phyloP scores from a whole-genome alignment of 2,888 invertebrate species.

The Chaitophorus viminalis region DNA sequence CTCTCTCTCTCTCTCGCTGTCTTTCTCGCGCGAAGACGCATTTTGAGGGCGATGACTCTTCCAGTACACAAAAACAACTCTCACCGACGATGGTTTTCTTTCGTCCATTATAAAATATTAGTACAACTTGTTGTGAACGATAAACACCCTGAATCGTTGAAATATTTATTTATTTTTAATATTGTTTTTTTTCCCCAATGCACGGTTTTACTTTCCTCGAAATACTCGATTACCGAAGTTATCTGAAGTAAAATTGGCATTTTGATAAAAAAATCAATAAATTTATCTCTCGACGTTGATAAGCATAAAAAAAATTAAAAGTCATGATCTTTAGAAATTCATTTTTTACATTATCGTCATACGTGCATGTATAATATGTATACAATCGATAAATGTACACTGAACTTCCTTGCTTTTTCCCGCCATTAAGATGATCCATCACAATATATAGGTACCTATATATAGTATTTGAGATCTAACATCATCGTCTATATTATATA shows the following conservation, averaged over 20 bases:
- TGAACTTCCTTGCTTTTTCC: slow-evolving; percentile 16
- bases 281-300: neutral
- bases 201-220: neutral
- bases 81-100: slow-evolving; percentile 54
- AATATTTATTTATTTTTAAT: neutral
- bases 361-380: neutral
- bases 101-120: slow-evolving; percentile 47
- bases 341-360: slow-evolving; percentile 24
- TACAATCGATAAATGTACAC: neutral
- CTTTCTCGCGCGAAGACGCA: slow-evolving; percentile 30
- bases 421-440: neutral
- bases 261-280: neutral
- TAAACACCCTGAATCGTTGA: slow-evolving; percentile 3
- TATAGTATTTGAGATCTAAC: slow-evolving; percentile 11
- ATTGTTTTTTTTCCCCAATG: neutral
- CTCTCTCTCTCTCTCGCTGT: neutral
- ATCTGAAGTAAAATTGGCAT: neutral
- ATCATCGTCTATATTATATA: neutral
- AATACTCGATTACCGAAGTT: neutral
- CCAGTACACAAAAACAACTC: slow-evolving; percentile 50
- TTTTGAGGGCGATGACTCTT: slow-evolving; percentile 59
- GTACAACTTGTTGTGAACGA: slow-evolving; percentile 28
- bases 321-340: slow-evolving; percentile 22
- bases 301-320: neutral
- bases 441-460: no score